A percentile compares a stretch with the other conserved stretches of the same genome.
Evolutionary conservation across 2,797 vertebrate genomes (phyloP).

Genomic region (Euthynnus affinis): DNA sequence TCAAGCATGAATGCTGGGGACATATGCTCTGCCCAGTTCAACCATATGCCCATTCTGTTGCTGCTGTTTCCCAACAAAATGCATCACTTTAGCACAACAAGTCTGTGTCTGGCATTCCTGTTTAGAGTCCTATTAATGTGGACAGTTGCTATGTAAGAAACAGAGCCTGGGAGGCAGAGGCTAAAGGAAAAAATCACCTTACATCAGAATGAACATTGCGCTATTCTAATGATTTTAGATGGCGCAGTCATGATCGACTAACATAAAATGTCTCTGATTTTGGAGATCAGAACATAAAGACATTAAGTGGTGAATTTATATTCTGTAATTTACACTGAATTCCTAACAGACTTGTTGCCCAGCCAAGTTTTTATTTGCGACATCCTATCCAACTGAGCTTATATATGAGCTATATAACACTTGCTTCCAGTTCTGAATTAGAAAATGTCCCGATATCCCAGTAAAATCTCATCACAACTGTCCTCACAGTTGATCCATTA

Average conservation of each 20-base stretch:
- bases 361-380: slow-evolving; percentile 26
- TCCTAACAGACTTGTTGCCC: slow-evolving; percentile 46
- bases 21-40: slow-evolving; percentile 79
- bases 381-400: slow-evolving; percentile 21
- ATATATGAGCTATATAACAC: slow-evolving; percentile 39
- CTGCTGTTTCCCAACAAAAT: slow-evolving; percentile 69
- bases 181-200: slow-evolving; percentile 36
- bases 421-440: slow-evolving; percentile 58
- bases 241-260: slow-evolving; percentile 13
- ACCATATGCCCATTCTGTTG: slow-evolving; percentile 79
- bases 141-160: slow-evolving; percentile 38
- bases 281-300: slow-evolving; percentile 4
- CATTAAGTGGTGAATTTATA: slow-evolving; percentile 11
- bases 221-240: slow-evolving; percentile 10
- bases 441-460: slow-evolving; percentile 48
- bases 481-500: slow-evolving; percentile 58
- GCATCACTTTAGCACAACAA: slow-evolving; percentile 70
- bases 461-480: slow-evolving; percentile 46
- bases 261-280: not conserved
- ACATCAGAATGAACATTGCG: slow-evolving; percentile 46
- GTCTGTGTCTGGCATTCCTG: slow-evolving; percentile 56
- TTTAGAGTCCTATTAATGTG: slow-evolving; percentile 47
- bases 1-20: slow-evolving; percentile 72
- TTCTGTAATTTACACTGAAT: slow-evolving; percentile 38
- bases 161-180: slow-evolving; percentile 36